Percentiles rank a stretch among this genome's conserved stretches.
Evolutionary conservation across 1,140 invertebrate genomes (phyloP).

Genomic region (Dufourea novaeangliae): DNA sequence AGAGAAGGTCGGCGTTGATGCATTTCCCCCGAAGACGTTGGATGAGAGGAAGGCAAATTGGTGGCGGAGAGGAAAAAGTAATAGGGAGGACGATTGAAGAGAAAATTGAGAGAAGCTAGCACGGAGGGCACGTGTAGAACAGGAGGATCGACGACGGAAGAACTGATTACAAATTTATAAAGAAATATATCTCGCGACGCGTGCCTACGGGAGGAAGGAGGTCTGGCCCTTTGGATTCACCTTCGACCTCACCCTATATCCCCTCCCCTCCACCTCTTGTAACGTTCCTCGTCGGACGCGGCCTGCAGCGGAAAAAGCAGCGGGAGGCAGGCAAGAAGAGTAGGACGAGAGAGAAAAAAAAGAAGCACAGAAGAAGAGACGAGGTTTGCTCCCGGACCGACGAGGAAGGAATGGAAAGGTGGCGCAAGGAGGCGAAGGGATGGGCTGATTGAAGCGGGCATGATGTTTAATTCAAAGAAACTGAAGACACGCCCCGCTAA

Average conservation of each 20-base stretch:
- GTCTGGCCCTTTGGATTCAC: conserved; percentile 53
- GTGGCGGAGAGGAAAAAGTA: conserved; percentile 5
- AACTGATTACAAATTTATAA: conserved; percentile 72
- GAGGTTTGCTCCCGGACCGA: conserved; percentile 44
- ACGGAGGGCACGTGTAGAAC: not conserved
- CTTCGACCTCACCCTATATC: conserved; percentile 38
- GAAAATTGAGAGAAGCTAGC: not conserved
- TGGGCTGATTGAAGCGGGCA: conserved; percentile 73
- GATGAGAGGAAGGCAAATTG: not conserved
- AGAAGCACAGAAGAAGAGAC: conserved; percentile 8
- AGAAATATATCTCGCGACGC: conserved; percentile 67
- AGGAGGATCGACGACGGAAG: not conserved
- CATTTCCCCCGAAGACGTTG: not conserved
- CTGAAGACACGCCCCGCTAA: conserved; percentile 70
- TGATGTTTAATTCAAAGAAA: conserved; percentile 79
- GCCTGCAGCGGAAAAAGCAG: not conserved
- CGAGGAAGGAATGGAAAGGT: conserved; percentile 29
- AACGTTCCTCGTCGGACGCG: conserved; percentile 13
- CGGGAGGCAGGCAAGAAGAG: no score
- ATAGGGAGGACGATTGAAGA: not conserved
- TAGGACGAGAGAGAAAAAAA: not conserved
- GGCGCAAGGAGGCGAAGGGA: conserved; percentile 38
- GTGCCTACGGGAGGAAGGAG: not conserved
- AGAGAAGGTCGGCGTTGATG: not conserved
- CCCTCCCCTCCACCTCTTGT: no score